Percentiles rank a stretch among this genome's conserved stretches.
Conservation (phyloP, 1,140 invertebrate species). For the Cotesia vestalis region DNA sequence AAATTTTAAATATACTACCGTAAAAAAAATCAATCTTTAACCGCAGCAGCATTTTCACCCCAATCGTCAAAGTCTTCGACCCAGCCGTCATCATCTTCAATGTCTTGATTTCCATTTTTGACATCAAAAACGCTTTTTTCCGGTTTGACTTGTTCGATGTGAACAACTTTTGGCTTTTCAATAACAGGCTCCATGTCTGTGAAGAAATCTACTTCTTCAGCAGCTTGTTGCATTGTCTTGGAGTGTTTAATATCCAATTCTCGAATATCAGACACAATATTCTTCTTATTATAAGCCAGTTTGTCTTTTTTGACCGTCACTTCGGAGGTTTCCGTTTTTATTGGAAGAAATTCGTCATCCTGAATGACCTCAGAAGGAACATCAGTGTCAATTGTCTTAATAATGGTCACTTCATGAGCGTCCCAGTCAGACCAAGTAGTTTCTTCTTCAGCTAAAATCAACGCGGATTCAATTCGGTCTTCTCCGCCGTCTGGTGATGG, state of each 20-base stretch:
- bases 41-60: slow-evolving; percentile 35
- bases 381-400: background rate
- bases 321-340: background rate
- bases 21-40: slow-evolving; percentile 8
- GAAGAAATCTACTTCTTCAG: slow-evolving; percentile 74
- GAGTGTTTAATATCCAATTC: slow-evolving; percentile 80
- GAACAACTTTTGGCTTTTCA: slow-evolving; percentile 69
- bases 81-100: slow-evolving; percentile 55
- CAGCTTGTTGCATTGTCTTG: slow-evolving; percentile 61
- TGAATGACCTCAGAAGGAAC: background rate
- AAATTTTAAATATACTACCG: slow-evolving; percentile 29
- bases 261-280: slow-evolving; percentile 71
- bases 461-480: slow-evolving; percentile 69
- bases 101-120: slow-evolving; percentile 42
- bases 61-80: slow-evolving; percentile 60
- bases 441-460: slow-evolving; percentile 63
- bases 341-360: background rate
- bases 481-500: slow-evolving; percentile 84
- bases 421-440: slow-evolving; percentile 84
- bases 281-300: slow-evolving; percentile 54
- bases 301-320: slow-evolving; percentile 14
- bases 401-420: slow-evolving; percentile 61
- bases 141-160: slow-evolving; percentile 51
- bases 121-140: slow-evolving; percentile 58
- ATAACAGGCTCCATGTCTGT: slow-evolving; percentile 86